Evolutionary conservation across 2,113 vertebrate genomes (phyloP).

Genomic region (Himantopus leucocephalus): DNA sequence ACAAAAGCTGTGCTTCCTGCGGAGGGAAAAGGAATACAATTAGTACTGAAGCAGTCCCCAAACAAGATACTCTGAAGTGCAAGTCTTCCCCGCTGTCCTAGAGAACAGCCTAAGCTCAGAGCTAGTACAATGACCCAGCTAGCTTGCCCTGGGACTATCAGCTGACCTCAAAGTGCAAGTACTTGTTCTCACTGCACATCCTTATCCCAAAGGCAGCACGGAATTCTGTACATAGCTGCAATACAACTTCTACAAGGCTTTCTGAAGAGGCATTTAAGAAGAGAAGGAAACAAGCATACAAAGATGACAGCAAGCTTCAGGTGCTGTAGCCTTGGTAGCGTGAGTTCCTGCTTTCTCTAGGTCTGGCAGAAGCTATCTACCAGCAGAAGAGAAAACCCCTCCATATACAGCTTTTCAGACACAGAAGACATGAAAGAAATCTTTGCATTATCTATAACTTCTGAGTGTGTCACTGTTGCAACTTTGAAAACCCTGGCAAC

Average conservation of each 20-base stretch:
- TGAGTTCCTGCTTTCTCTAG: not conserved
- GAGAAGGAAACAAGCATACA: not conserved
- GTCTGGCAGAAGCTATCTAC: not conserved
- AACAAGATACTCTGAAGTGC: not conserved
- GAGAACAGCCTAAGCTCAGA: not conserved
- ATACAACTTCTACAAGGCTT: not conserved
- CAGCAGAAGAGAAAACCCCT: not conserved
- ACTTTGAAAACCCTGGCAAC: not conserved
- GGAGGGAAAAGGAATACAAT: not conserved
- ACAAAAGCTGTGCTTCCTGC: not conserved
- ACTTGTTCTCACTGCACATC: not conserved
- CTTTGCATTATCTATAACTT: accelerated
- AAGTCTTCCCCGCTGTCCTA: not conserved
- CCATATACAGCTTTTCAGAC: not conserved
- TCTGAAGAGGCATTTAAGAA: not conserved
- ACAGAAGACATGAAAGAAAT: not conserved
- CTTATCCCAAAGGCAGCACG: not conserved
- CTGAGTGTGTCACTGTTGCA: accelerated
- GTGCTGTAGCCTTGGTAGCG: accelerated
- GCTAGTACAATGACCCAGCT: not conserved
- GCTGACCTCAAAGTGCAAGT: not conserved
- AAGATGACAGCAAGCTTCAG: not conserved
- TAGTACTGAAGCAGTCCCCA: not conserved
- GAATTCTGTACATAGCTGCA: not conserved
- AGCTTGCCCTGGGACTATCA: not conserved